phyloP scores from a whole-genome alignment of 2,113 vertebrate genomes.

The Illadopsis cleaveri region DNA sequence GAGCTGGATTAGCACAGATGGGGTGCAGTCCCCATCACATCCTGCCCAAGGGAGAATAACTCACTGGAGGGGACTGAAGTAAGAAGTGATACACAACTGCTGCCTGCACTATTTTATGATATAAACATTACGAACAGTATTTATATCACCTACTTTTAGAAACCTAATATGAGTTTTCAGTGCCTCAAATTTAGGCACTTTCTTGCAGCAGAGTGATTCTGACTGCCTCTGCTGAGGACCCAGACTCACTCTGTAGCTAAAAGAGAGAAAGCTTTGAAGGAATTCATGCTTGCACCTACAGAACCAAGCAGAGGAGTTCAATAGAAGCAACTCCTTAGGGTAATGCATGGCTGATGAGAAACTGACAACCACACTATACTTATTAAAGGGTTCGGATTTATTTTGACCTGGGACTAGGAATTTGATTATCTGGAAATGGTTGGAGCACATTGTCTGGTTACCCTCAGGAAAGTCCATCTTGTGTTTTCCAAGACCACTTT shows the following conservation, averaged over 20 bases:
- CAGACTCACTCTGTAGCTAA: neutral
- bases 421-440: neutral
- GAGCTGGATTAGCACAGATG: neutral
- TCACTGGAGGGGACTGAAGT: neutral
- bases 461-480: neutral
- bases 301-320: neutral
- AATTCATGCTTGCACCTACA: neutral
- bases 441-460: neutral
- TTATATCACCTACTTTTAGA: neutral
- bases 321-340: neutral
- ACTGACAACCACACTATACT: neutral
- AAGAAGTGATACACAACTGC: neutral
- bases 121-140: neutral
- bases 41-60: neutral
- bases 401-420: neutral
- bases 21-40: neutral
- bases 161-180: neutral
- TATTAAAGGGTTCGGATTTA: neutral
- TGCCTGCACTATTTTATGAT: neutral
- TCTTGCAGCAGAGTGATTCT: neutral
- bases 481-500: neutral
- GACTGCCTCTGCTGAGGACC: neutral
- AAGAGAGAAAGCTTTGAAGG: neutral
- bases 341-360: neutral
- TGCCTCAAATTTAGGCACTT: neutral